Percentiles rank a stretch among this genome's conserved stretches.
These are phyloP conservation scores for Littorina saxatilis DNA, from an alignment of 1,140 invertebrate species.

Conservation along the genomic window DNA sequence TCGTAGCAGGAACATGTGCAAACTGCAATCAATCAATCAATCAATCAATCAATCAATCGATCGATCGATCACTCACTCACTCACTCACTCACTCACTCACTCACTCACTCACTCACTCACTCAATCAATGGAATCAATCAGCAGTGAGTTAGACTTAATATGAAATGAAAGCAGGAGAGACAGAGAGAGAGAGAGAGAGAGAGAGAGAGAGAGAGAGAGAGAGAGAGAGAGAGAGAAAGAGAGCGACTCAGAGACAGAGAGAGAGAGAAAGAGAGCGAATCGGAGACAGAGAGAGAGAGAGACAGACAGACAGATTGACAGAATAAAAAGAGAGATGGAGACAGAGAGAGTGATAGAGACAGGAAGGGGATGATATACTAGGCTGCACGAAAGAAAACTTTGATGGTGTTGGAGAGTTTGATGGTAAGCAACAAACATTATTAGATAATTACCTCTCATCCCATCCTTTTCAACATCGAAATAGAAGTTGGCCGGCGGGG, in stretches of 20 bases:
- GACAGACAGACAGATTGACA: background rate
- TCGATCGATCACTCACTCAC: background rate
- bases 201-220: conserved; percentile 3
- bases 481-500: too few species aligned
- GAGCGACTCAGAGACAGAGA: background rate
- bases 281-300: background rate
- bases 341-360: background rate
- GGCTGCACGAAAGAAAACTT: too few species aligned
- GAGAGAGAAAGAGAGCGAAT: background rate
- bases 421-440: too few species aligned
- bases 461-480: too few species aligned
- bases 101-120: conserved; percentile 3
- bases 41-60: background rate
- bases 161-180: background rate
- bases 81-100: background rate
- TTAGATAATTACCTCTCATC: too few species aligned
- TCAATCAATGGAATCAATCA: background rate
- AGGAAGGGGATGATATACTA: too few species aligned
- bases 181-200: background rate
- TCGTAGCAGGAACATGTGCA: background rate
- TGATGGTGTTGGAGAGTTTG: too few species aligned
- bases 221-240: background rate
- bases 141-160: background rate
- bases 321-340: background rate
- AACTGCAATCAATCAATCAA: background rate